Evolutionary conservation across 2,888 invertebrate species (phyloP).

Genomic region (Amiota communis): DNA sequence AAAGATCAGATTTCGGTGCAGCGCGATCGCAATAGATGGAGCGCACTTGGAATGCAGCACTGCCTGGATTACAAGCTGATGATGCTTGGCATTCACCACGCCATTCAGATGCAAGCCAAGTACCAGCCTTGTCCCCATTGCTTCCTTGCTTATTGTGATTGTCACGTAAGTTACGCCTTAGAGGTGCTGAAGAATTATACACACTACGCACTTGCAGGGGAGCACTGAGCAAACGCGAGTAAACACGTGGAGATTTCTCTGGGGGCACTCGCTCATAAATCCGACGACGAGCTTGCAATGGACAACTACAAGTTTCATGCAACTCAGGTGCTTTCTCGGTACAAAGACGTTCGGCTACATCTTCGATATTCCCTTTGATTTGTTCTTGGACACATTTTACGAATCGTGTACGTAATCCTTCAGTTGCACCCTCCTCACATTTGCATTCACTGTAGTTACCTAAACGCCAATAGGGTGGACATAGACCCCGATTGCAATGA

Average conservation of each 20-base stretch:
- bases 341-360: slow-evolving; percentile 78
- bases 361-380: slow-evolving; percentile 61
- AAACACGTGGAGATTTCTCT: slow-evolving; percentile 41
- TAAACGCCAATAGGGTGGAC: slow-evolving; percentile 85
- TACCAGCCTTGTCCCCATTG: slow-evolving; percentile 50
- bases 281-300: slow-evolving; percentile 42
- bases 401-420: slow-evolving; percentile 81
- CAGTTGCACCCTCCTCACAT: slow-evolving; percentile 75
- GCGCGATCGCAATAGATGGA: slow-evolving; percentile 79
- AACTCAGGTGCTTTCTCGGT: slow-evolving; percentile 43
- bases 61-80: slow-evolving; percentile 74
- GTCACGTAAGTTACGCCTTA: slow-evolving; percentile 53
- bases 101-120: slow-evolving; percentile 70
- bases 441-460: slow-evolving; percentile 86
- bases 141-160: slow-evolving; percentile 41
- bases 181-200: slow-evolving; percentile 40
- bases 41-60: slow-evolving; percentile 82
- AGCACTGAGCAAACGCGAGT: slow-evolving; percentile 49
- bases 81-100: slow-evolving; percentile 73
- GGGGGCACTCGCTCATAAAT: slow-evolving; percentile 50
- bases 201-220: slow-evolving; percentile 39
- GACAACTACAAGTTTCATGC: slow-evolving; percentile 13
- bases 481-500: slow-evolving; percentile 83
- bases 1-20: slow-evolving; percentile 77
- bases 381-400: slow-evolving; percentile 79